Evolutionary conservation across 2,888 invertebrate species (phyloP).

Genomic region (Hetaerina titia): DNA sequence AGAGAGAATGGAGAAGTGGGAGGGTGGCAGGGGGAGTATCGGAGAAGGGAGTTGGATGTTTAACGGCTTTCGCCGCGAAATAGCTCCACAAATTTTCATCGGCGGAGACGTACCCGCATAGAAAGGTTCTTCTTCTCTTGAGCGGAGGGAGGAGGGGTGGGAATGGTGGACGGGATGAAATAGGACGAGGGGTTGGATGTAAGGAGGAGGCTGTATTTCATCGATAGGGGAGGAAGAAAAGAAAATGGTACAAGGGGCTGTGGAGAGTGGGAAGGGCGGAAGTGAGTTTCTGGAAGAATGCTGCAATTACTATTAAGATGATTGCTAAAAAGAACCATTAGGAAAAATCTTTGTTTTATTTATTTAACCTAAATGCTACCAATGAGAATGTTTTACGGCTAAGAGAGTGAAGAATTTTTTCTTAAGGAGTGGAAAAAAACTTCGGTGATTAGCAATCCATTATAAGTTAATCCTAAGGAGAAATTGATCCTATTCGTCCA

Average conservation of each 20-base stretch:
- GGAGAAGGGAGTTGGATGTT: not conserved
- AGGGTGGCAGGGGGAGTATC: not conserved
- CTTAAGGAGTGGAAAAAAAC: too few relatives aligned
- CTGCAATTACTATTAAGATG: not conserved
- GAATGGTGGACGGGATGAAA: not conserved
- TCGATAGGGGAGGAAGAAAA: not conserved
- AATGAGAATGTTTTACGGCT: too few relatives aligned
- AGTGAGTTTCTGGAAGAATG: not conserved
- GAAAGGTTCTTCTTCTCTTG: not conserved
- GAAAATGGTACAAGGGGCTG: not conserved
- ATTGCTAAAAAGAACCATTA: not conserved
- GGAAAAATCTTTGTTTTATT: not conserved
- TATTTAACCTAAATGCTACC: not conserved
- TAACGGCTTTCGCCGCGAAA: slow-evolving; percentile 31
- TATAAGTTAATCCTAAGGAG: too few relatives aligned
- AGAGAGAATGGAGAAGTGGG: not conserved
- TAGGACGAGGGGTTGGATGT: not conserved
- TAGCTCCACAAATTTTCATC: slow-evolving; percentile 52
- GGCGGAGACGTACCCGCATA: slow-evolving; percentile 26
- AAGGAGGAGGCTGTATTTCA: not conserved
- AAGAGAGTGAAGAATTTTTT: too few relatives aligned
- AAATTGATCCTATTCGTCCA: too few relatives aligned
- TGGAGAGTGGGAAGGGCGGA: not conserved
- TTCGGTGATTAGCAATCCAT: too few relatives aligned
- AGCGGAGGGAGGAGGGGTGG: not conserved